phyloP scores from a whole-genome alignment of 2,888 invertebrate genomes.

The Brachynemurus nebulosus region DNA sequence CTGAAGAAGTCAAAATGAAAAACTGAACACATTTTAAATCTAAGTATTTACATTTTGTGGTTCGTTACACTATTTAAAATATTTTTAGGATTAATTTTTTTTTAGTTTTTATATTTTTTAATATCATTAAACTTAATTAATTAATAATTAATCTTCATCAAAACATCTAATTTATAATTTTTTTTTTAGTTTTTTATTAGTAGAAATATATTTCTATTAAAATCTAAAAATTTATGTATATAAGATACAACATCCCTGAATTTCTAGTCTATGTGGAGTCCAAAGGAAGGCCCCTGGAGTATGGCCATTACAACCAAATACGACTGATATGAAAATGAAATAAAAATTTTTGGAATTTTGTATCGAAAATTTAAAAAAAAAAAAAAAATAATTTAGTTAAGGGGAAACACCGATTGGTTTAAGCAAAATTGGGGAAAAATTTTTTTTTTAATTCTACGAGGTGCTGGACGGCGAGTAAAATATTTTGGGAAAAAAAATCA shows the following conservation, averaged over 20 bases:
- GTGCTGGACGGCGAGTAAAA: too few relatives aligned
- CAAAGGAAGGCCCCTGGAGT: conserved; percentile 25
- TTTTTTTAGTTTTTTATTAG: background rate
- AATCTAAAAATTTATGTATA: conserved; percentile 1
- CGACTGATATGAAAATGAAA: conserved; percentile 12
- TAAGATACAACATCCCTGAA: conserved; percentile 7
- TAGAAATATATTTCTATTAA: conserved; percentile 1
- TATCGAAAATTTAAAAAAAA: too few relatives aligned
- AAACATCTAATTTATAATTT: background rate
- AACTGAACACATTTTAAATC: too few relatives aligned
- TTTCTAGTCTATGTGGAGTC: conserved; percentile 13
- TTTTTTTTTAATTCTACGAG: too few relatives aligned
- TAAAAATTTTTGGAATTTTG: too few relatives aligned
- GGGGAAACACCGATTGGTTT: too few relatives aligned
- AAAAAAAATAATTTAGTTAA: too few relatives aligned
- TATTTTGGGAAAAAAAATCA: too few relatives aligned
- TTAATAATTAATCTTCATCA: background rate
- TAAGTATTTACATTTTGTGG: too few relatives aligned
- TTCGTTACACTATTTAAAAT: too few relatives aligned
- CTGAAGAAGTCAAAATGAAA: too few relatives aligned
- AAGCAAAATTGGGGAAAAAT: too few relatives aligned
- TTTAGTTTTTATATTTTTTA: background rate
- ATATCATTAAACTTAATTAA: background rate
- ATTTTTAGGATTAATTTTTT: background rate
- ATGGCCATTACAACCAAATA: conserved; percentile 22